These are phyloP conservation scores for Phainopepla nitens DNA, from an alignment of 2,113 vertebrate species.

Conservation along the genomic window DNA sequence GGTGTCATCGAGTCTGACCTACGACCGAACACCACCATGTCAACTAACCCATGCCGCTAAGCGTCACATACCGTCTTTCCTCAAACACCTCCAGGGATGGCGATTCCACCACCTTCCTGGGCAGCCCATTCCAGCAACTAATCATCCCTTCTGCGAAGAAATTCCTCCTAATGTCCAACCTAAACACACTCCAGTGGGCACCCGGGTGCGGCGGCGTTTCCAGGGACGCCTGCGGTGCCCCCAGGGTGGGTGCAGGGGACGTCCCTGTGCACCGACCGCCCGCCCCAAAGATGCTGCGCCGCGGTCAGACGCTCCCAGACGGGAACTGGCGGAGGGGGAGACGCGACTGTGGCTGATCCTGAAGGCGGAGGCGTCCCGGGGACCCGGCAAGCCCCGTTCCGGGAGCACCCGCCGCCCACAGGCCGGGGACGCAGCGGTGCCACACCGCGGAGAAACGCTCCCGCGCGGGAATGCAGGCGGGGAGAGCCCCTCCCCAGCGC, in stretches of 20 bases:
- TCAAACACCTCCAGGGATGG: not conserved
- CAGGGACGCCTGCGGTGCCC: not conserved
- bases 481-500: not conserved
- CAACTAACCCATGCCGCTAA: not conserved
- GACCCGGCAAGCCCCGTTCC: not conserved
- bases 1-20: not conserved
- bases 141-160: not conserved
- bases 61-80: not conserved
- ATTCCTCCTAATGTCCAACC: not conserved
- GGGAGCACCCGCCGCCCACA: not conserved
- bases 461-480: not conserved
- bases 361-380: not conserved
- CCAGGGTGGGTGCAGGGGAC: too few relatives aligned
- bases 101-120: not conserved
- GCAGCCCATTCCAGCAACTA: not conserved
- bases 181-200: not conserved
- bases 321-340: not conserved
- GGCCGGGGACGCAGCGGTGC: not conserved
- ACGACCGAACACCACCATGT: too few relatives aligned
- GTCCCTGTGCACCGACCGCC: not conserved
- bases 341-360: not conserved
- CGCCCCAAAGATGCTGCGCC: not conserved
- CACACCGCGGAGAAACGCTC: not conserved
- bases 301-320: not conserved
- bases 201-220: accelerated